Conservation (phyloP, 2,113 vertebrate species). For the Neopipo cinnamomea region DNA sequence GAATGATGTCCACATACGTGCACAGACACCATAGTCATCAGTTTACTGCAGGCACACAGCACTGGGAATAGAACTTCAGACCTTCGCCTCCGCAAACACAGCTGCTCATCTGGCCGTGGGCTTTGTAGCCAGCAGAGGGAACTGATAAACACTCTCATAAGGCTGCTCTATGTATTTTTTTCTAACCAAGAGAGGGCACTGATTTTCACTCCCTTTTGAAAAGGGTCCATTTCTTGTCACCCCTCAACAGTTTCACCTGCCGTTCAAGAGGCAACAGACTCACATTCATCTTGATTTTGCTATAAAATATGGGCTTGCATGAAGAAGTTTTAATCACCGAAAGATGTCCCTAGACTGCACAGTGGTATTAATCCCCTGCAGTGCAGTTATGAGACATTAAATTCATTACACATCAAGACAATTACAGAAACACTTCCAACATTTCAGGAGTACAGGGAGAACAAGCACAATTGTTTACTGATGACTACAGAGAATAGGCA, state of each 20-base stretch:
- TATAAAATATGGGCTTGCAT: neutral
- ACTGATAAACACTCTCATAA: constrained; percentile 33
- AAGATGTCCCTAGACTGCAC: constrained; percentile 38
- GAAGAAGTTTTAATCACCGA: constrained; percentile 21
- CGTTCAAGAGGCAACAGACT: neutral
- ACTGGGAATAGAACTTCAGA: constrained; percentile 37
- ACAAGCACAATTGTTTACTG: constrained; percentile 34
- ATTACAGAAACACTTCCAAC: constrained; percentile 61
- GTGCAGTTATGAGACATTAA: constrained; percentile 46
- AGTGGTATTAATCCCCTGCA: constrained; percentile 29
- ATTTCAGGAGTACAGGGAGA: constrained; percentile 41
- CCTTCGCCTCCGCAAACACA: constrained; percentile 59
- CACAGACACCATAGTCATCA: constrained; percentile 59
- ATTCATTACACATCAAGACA: constrained; percentile 62
- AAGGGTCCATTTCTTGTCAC: neutral
- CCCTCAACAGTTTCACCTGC: neutral
- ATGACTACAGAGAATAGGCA: constrained; percentile 28
- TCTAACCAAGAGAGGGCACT: constrained; percentile 32
- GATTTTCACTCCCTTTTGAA: neutral
- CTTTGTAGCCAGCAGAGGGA: constrained; percentile 62
- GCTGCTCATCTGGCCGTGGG: constrained; percentile 61
- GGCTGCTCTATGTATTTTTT: neutral
- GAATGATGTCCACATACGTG: neutral
- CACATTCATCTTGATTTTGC: neutral
- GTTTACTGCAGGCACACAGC: neutral